phyloP scores from a whole-genome alignment of 2,797 vertebrate genomes.

The Hippocampus kuda region DNA sequence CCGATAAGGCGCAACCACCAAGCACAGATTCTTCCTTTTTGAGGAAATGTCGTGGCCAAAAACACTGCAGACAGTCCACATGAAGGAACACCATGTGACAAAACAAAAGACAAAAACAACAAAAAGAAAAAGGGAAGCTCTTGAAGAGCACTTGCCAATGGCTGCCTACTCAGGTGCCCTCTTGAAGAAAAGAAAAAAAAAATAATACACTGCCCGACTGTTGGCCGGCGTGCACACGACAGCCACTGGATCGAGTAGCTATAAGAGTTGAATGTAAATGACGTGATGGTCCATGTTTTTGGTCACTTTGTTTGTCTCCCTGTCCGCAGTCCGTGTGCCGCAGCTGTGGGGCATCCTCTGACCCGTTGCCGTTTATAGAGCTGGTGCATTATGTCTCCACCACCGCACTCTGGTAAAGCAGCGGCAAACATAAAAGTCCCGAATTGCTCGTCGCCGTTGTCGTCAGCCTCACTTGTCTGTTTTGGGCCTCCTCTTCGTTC shows the following conservation, averaged over 20 bases:
- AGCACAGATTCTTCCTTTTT: too few species aligned
- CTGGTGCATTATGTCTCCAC: slow-evolving; percentile 96
- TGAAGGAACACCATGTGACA: too few species aligned
- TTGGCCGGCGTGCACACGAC: background rate
- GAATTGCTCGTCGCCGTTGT: slow-evolving; percentile 1
- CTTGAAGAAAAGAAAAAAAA: too few species aligned
- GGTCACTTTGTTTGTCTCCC: slow-evolving; percentile 12
- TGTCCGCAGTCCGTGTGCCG: slow-evolving; percentile 80
- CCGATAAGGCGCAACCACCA: too few species aligned
- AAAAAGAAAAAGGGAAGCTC: too few species aligned
- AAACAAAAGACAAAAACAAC: too few species aligned
- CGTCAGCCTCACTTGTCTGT: slow-evolving; percentile 17
- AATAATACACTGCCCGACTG: background rate
- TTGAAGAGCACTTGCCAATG: too few species aligned
- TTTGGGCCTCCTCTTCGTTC: slow-evolving; percentile 1
- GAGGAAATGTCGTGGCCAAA: too few species aligned
- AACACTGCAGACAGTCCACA: too few species aligned
- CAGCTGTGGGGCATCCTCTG: slow-evolving; percentile 92
- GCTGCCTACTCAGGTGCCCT: too few species aligned
- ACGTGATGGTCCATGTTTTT: background rate
- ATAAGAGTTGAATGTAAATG: background rate
- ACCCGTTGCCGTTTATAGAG: slow-evolving; percentile 92
- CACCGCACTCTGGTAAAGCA: slow-evolving; percentile 88
- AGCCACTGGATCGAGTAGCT: background rate
- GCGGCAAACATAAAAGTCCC: slow-evolving; percentile 12